Evolutionary conservation across 2,888 invertebrate genomes (phyloP).

Genomic region (Cacoxenus indagator): DNA sequence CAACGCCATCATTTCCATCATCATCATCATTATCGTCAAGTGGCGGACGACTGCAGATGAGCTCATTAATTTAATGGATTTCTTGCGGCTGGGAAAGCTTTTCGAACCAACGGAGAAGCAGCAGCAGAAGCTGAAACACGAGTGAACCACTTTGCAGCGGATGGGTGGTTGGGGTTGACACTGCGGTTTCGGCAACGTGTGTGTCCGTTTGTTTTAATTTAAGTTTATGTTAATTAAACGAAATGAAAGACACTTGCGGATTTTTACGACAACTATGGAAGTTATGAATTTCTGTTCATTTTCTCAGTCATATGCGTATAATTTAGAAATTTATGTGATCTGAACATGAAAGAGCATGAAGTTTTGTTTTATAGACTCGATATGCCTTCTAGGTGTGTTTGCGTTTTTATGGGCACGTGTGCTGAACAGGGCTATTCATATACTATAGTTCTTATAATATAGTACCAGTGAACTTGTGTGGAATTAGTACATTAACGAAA

Average conservation of each 20-base stretch:
- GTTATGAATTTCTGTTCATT: constrained; percentile 50
- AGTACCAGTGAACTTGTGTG: too few species aligned
- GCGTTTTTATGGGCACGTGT: too few species aligned
- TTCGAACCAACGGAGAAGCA: not conserved
- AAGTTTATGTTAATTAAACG: constrained; percentile 45
- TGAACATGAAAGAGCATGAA: constrained; percentile 25
- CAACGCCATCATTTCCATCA: not conserved
- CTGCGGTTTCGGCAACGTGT: not conserved
- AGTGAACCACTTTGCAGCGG: not conserved
- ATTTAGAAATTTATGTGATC: constrained; percentile 29
- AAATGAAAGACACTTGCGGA: constrained; percentile 41
- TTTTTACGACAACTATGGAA: constrained; percentile 34
- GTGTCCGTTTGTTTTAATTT: constrained; percentile 27
- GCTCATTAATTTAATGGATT: constrained; percentile 60
- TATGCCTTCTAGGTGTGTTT: too few species aligned
- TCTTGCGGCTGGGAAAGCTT: constrained; percentile 14
- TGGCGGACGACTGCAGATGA: constrained; percentile 40
- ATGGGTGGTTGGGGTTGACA: too few species aligned
- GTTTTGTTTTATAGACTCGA: not conserved
- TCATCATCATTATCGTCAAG: not conserved
- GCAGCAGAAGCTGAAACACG: not conserved
- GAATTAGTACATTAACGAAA: not conserved
- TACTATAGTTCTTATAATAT: too few species aligned
- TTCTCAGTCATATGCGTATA: constrained; percentile 42
- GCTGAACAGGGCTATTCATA: too few species aligned